Evolutionary conservation across 2,113 vertebrate species (phyloP), one percentile per base, ranked within the genome.

Genomic region (Lampris incognitus): DNA sequence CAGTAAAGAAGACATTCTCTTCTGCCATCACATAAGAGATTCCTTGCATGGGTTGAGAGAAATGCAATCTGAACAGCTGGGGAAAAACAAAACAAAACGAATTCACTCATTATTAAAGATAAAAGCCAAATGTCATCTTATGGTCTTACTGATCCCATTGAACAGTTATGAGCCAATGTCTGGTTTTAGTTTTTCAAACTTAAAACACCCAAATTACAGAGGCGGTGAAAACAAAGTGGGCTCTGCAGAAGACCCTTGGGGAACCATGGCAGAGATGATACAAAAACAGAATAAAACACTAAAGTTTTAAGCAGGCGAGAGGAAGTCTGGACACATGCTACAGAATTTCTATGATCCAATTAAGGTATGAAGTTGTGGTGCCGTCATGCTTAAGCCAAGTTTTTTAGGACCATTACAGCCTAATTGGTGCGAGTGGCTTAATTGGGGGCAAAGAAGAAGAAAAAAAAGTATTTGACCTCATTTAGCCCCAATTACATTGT

Each of bases 401-500:
- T 40, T 67, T 24, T 44, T 38, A 38, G 49, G 42, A 67, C 11
- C 62, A 37, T 11, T 55, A 13, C 24, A 11, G 55, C 40, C 24
- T 36, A 46, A 58, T 6, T 9, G 11, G 37, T 1, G 8, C 4
- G 9, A 5, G 9, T 3, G 8, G 56, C 36, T 56, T 48, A 13
- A 61, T 37, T 37, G 8, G 2, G 1, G 38, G 11, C 5, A 4
- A 46, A 36, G 36, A 6, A 8, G 13, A 42, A 39, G n/a, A 55
- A 36, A 11, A 51, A 6, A 13, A 36, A n/a, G 38, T 6, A 9
- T 49, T 66, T 51, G 9, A 50, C 48, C 62, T 65, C n/a, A 36
- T 59, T 70, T 48, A 65, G 24, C 66, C 40, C 9, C 49, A 56
- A 38, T 49, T 55, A 67, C 46, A 50, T 6, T 39, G 10, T 48